phyloP scores from a whole-genome alignment of 2,888 invertebrate genomes.

The Tipula vernalis region DNA sequence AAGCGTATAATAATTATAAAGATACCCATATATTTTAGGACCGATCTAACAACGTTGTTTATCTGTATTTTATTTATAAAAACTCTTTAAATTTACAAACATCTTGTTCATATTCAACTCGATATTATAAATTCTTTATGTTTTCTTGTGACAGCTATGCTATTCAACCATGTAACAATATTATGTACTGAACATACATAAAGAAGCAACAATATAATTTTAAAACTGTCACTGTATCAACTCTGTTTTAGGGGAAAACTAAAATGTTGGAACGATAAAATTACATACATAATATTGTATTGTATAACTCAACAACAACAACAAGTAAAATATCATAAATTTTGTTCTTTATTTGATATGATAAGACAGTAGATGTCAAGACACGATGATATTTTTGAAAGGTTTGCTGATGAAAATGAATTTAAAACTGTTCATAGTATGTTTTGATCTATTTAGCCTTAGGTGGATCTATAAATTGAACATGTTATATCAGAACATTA shows the following conservation, averaged over 20 bases:
- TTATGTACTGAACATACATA: not conserved
- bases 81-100: not conserved
- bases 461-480: too few species aligned
- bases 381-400: not conserved
- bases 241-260: not conserved
- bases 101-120: not conserved
- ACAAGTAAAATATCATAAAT: conserved; percentile 4
- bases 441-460: not conserved
- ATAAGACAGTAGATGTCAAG: not conserved
- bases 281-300: not conserved
- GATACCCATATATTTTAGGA: too few species aligned
- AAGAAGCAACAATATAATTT: not conserved
- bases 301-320: not conserved
- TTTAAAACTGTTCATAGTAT: not conserved
- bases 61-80: too few species aligned
- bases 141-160: not conserved
- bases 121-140: not conserved
- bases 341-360: not conserved
- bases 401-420: not conserved
- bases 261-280: not conserved
- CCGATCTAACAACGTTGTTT: too few species aligned
- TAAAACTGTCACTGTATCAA: not conserved
- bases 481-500: not conserved
- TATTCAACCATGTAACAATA: not conserved
- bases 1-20: too few species aligned